phyloP scores from a whole-genome alignment of 53 echinoderm and acorn worm species.

The Holothuria scabra region DNA sequence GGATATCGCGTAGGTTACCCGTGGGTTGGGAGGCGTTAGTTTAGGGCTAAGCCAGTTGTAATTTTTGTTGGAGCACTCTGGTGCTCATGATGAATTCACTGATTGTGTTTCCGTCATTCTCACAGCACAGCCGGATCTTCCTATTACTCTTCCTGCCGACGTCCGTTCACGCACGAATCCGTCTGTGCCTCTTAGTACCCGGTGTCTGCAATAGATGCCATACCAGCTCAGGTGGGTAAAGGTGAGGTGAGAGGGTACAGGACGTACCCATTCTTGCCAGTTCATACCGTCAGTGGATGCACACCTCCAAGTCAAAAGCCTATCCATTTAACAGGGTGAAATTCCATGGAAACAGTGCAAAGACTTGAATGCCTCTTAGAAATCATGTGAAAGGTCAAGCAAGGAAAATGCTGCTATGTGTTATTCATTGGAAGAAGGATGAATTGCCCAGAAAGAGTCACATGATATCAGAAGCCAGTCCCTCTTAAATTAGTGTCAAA shows the following conservation, averaged over 20 bases:
- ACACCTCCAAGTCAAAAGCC: slow-evolving; percentile 38
- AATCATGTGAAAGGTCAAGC: too few relatives aligned
- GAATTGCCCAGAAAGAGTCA: too few relatives aligned
- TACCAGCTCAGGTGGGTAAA: slow-evolving; percentile 53
- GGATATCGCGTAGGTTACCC: slow-evolving; percentile 35
- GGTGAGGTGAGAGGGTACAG: slow-evolving; percentile 55
- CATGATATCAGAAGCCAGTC: too few relatives aligned
- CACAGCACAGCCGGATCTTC: slow-evolving; percentile 39
- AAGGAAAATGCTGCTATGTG: too few relatives aligned
- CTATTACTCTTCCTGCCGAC: slow-evolving; percentile 36
- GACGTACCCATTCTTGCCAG: slow-evolving; percentile 49
- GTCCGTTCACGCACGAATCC: slow-evolving; percentile 32
- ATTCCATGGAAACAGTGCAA: slow-evolving; percentile 5
- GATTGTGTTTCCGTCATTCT: slow-evolving; percentile 58
- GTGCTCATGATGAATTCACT: slow-evolving; percentile 59
- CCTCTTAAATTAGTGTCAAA: too few relatives aligned
- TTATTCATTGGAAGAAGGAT: too few relatives aligned
- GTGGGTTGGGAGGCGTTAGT: slow-evolving; percentile 57
- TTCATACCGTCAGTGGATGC: slow-evolving; percentile 44
- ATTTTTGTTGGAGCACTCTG: slow-evolving; percentile 34
- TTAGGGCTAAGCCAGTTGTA: slow-evolving; percentile 54
- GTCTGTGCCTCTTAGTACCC: slow-evolving; percentile 47
- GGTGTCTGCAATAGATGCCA: slow-evolving; percentile 56
- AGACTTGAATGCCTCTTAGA: too few relatives aligned
- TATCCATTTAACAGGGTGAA: background rate